Conservation (phyloP, 1,140 invertebrate genomes). For the Chrysoperla carnea region DNA sequence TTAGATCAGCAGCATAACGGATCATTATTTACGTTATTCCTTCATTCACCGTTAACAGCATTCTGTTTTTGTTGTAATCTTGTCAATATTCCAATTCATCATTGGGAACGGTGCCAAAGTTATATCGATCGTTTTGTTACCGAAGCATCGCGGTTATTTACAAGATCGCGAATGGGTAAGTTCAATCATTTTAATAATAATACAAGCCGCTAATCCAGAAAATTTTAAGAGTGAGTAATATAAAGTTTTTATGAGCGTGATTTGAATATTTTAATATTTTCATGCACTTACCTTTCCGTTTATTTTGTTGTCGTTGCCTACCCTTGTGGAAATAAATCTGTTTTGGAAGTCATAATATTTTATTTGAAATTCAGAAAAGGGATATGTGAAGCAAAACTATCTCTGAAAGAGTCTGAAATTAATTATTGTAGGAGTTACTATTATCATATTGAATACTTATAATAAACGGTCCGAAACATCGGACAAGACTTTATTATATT, state of each 20-base stretch:
- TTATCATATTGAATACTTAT: too few relatives aligned
- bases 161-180: conserved; percentile 68
- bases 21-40: conserved; percentile 85
- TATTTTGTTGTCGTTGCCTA: too few relatives aligned
- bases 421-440: too few relatives aligned
- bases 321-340: too few relatives aligned
- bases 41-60: conserved; percentile 84
- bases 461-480: too few relatives aligned
- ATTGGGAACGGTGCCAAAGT: conserved; percentile 81
- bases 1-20: conserved; percentile 81
- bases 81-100: conserved; percentile 61
- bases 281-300: neutral
- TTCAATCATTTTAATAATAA: too few relatives aligned
- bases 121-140: conserved; percentile 79
- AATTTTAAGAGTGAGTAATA: neutral
- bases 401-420: too few relatives aligned
- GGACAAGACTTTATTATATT: too few relatives aligned
- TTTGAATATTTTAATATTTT: neutral
- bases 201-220: neutral
- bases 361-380: too few relatives aligned
- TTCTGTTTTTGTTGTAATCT: conserved; percentile 87
- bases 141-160: conserved; percentile 70
- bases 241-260: neutral
- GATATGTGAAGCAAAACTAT: too few relatives aligned
- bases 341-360: too few relatives aligned